A percentile compares a stretch with the other conserved stretches of the same genome.
Evolutionary conservation across 2,113 vertebrate genomes (phyloP).

Genomic region (Strigops habroptila): DNA sequence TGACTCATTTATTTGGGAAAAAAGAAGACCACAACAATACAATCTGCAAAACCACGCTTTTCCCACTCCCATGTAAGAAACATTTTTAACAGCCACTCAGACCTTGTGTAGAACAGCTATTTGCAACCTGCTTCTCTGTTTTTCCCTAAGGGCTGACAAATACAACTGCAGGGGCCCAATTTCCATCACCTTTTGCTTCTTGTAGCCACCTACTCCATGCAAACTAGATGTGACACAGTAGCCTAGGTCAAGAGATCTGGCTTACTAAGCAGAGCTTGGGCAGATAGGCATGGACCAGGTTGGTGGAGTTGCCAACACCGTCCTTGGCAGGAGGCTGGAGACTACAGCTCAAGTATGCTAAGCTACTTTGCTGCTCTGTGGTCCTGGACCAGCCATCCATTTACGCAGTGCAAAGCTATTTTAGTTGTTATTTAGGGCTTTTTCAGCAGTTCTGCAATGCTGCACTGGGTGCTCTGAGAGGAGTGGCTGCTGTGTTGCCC

Average conservation of each 20-base stretch:
- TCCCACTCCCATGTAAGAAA: neutral
- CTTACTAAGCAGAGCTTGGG: neutral
- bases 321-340: neutral
- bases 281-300: neutral
- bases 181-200: neutral
- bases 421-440: neutral
- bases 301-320: neutral
- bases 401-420: neutral
- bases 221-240: neutral
- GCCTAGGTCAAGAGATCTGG: neutral
- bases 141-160: neutral
- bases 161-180: neutral
- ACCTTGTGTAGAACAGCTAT: neutral
- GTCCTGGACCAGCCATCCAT: neutral
- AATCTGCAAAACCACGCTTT: conserved; percentile 32
- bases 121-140: neutral
- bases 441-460: neutral
- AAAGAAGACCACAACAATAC: conserved; percentile 5
- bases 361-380: neutral
- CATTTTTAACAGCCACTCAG: neutral
- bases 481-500: neutral
- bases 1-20: conserved; percentile 52
- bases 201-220: neutral
- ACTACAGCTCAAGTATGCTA: neutral
- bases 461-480: neutral